These are phyloP conservation scores for Eufriesea mexicana DNA, from an alignment of 1,140 invertebrate genomes.

Conservation along the genomic window DNA sequence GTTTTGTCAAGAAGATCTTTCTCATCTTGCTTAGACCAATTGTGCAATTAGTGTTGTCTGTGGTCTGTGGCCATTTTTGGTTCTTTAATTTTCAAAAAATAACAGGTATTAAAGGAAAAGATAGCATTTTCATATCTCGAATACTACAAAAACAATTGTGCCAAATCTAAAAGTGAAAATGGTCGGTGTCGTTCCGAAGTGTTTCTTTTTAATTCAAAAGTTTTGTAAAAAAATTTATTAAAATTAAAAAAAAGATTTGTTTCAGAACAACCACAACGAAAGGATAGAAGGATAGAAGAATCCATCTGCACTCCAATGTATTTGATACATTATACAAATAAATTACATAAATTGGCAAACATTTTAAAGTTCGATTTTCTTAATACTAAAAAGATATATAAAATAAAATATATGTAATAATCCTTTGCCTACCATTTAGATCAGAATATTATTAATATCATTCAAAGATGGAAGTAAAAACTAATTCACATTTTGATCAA, in stretches of 20 bases:
- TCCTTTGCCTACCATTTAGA: neutral
- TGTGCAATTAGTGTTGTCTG: slow-evolving; percentile 60
- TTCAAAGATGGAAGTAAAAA: no score
- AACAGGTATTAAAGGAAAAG: slow-evolving; percentile 15
- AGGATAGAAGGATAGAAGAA: slow-evolving; percentile 39
- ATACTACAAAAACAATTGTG: slow-evolving; percentile 36
- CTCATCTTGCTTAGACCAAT: slow-evolving; percentile 33
- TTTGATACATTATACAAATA: slow-evolving; percentile 34
- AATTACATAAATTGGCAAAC: slow-evolving; percentile 27
- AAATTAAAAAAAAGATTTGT: slow-evolving; percentile 44
- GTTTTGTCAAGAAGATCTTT: slow-evolving; percentile 41
- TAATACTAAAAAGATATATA: neutral
- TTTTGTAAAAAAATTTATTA: slow-evolving; percentile 6
- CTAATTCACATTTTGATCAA: no score
- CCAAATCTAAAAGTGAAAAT: slow-evolving; percentile 41
- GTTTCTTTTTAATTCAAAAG: slow-evolving; percentile 19
- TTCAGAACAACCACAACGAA: slow-evolving; percentile 37
- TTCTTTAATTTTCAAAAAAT: slow-evolving; percentile 22
- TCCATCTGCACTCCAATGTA: slow-evolving; percentile 22
- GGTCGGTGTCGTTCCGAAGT: slow-evolving; percentile 31
- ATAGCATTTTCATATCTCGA: slow-evolving; percentile 15
- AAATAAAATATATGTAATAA: slow-evolving; percentile 3
- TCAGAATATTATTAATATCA: neutral
- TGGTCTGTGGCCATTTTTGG: slow-evolving; percentile 55
- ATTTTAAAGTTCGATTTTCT: slow-evolving; percentile 15